Evolutionary conservation across 2,888 invertebrate species (phyloP), one percentile per base, ranked within the genome.

Genomic region (Dimorphilus gyrociliatus): DNA sequence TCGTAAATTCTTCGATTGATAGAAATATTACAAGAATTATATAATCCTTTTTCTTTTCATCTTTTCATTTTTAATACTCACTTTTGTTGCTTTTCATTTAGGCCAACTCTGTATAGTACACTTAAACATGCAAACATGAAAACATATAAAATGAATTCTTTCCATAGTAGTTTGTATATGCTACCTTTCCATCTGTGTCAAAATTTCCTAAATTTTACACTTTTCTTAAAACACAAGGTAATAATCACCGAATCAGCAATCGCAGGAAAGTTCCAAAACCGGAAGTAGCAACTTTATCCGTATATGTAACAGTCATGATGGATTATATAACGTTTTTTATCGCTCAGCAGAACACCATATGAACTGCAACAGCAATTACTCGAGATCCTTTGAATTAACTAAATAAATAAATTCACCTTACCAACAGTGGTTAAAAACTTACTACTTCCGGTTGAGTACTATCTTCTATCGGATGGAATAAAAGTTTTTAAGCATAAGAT

Each of bases 161-260:
- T 69, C 84, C 85, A 88, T 38, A 88, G 78, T 44, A 88, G 66
- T 65, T 88, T 88, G 72, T 88, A 88, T 50, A 88, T 80, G 58
- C 86, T 86, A 25, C 86, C 88, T 44, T 75, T 74, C 88, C 88
- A 88, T 70, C 85, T 85, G 69, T 39, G n/a, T n/a, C n/a, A n/a
- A n/a, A n/a, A n/a, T n/a, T n/a, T n/a, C n/a, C n/a, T 12, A 16
- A 25, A 15, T 6, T 25, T 12, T 18, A 25, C 14, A 18, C 16
- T 16, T 12, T 14, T 14, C 27, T 14, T 16, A 12, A 6, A 12
- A 27, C 23, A 30, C 18, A 7, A 17, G 2, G 8, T 15, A n/a
- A 16, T 10, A 29, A 29, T 29, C 19, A 39, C 41, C 37, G 71
- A 78, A 42, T 16, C 4, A 45, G 34, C 10, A 45, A 32, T 29